Evolutionary conservation across 2,797 vertebrate species (phyloP), one percentile per base, ranked within the genome.

Genomic region (Hipposideros larvatus): DNA sequence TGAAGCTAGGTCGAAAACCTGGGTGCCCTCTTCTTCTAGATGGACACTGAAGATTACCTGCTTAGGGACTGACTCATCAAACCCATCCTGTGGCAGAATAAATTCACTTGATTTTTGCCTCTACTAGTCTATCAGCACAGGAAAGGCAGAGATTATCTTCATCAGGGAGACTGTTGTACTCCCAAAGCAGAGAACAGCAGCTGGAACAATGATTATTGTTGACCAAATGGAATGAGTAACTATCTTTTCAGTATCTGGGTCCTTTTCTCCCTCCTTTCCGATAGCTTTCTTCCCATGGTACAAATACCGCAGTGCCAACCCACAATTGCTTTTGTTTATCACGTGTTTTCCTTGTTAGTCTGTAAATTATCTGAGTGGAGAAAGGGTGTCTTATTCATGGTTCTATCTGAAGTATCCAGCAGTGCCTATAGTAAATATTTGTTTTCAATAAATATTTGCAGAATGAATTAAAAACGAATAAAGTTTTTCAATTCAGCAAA

Each of bases 381-480:
- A 95, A 43, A 59, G 71, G 55, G 51, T 37, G 41, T 87, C 53
- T 84, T 57, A 77, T 16, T 78, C 28, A 1, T 74, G 43, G 41
- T 80, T 84, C 78, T 85, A 83, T 79, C 55, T 65, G n/a, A 91
- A 83, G n/a, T 71, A 92, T 78, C 46, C 77, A 86, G 31, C n/a
- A n/a, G 22, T 74, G 63, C 9, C 55, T 90, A 0, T 9, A 88
- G 90, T 85, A 96, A 92, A 92, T 93, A 87, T 66, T 89, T 95
- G 51, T 71, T 91, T 46, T 93, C 79, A 22, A 63, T 70, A 95
- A 75, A 88, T 86, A 94, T 85, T 96, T 90, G 37, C 74, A 53
- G 41, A 94, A 92, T 91, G 92, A 74, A 78, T 82, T 90, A 41
- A 90, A 90, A 88, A 55, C 68, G 65, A 94, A 88, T 77, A 89